phyloP scores from a whole-genome alignment of 2,888 invertebrate species.

The Scaptomyza polygonia region DNA sequence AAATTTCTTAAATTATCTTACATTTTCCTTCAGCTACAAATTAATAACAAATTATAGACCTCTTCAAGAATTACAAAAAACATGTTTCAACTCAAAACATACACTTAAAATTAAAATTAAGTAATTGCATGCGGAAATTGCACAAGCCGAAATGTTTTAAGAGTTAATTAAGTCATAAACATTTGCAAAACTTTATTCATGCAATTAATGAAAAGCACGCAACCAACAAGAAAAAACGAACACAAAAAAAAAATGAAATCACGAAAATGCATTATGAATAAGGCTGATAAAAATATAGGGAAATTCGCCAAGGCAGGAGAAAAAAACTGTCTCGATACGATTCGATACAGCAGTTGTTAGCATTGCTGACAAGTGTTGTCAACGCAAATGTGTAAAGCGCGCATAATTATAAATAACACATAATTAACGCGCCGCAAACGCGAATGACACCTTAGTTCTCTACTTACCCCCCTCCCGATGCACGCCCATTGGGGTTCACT shows the following conservation, averaged over 20 bases:
- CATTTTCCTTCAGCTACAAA: too few species aligned
- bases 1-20: too few species aligned
- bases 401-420: slow-evolving; percentile 81
- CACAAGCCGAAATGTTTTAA: slow-evolving; percentile 44
- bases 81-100: background rate
- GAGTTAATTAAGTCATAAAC: slow-evolving; percentile 52
- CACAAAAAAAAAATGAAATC: background rate
- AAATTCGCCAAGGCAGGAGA: background rate
- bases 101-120: background rate
- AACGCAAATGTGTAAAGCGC: slow-evolving; percentile 69
- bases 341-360: slow-evolving; percentile 35
- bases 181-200: slow-evolving; percentile 14
- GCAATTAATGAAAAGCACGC: slow-evolving; percentile 47
- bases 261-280: slow-evolving; percentile 54
- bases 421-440: slow-evolving; percentile 78
- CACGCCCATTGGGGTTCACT: slow-evolving; percentile 17
- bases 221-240: slow-evolving; percentile 33
- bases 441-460: slow-evolving; percentile 71
- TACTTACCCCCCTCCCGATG: background rate
- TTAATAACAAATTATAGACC: too few species aligned
- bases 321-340: slow-evolving; percentile 18
- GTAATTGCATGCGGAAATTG: slow-evolving; percentile 49
- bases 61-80: background rate
- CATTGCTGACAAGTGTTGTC: slow-evolving; percentile 73
- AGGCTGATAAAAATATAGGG: background rate